phyloP scores from a whole-genome alignment of 2,888 invertebrate species.

The Marasmarcha lunaedactyla region DNA sequence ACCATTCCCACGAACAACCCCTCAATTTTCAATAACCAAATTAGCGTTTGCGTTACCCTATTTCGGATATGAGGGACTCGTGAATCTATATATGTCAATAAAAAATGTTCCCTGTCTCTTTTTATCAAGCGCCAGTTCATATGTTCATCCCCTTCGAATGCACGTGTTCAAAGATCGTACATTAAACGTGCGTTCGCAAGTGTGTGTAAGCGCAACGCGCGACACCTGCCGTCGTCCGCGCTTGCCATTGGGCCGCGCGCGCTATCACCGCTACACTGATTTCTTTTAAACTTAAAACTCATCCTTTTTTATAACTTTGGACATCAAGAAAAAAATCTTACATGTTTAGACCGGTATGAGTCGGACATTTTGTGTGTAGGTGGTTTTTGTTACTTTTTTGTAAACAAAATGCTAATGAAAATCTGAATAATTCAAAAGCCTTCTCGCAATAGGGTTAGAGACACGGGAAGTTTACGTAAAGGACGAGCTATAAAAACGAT shows the following conservation, averaged over 20 bases:
- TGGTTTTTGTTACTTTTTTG: conserved; percentile 58
- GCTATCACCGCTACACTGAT: conserved; percentile 69
- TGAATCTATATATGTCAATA: conserved; percentile 67
- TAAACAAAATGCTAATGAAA: conserved; percentile 45
- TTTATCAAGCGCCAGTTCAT: conserved; percentile 23
- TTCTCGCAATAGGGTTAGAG: conserved; percentile 8
- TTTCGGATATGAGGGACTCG: conserved; percentile 69
- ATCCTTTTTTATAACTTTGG: conserved; percentile 58
- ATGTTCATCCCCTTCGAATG: conserved; percentile 65
- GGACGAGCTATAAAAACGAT: conserved; percentile 3
- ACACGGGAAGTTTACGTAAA: conserved; percentile 24
- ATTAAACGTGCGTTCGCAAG: conserved; percentile 46
- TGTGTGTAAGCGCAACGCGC: conserved; percentile 46
- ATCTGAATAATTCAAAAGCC: conserved; percentile 32
- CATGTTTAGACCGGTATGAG: conserved; percentile 63
- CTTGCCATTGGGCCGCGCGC: conserved; percentile 55
- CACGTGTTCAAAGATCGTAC: conserved; percentile 68
- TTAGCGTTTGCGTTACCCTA: conserved; percentile 72
- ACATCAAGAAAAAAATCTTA: conserved; percentile 56
- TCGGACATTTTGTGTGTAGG: conserved; percentile 61
- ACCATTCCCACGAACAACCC: conserved; percentile 77
- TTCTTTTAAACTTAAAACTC: conserved; percentile 55
- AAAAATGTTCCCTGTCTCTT: conserved; percentile 54
- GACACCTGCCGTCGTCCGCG: conserved; percentile 62
- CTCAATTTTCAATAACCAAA: conserved; percentile 72